Conservation (phyloP, 2,888 invertebrate genomes). For the Metallyticus violacea region DNA sequence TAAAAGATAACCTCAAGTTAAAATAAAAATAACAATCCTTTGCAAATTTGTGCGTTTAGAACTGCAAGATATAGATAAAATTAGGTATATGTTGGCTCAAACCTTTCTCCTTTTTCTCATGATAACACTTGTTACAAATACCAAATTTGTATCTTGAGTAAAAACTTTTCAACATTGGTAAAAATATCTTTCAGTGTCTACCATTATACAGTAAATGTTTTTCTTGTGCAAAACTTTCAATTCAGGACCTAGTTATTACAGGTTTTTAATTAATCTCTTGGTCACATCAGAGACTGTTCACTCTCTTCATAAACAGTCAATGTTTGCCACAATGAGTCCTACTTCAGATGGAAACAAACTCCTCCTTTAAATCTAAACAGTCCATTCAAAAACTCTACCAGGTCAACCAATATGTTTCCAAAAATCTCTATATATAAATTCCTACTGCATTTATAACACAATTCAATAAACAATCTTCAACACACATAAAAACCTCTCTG, state of each 20-base stretch:
- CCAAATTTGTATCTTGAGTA: conserved; percentile 1
- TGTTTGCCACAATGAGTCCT: neutral
- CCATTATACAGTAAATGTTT: neutral
- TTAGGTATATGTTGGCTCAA: neutral
- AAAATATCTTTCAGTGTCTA: conserved; percentile 7
- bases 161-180: conserved; percentile 9
- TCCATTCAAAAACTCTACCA: neutral
- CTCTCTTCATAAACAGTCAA: neutral
- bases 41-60: neutral
- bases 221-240: neutral
- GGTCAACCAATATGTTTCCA: neutral
- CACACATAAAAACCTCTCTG: neutral
- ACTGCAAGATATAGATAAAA: neutral
- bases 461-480: conserved; percentile 2
- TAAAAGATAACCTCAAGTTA: neutral
- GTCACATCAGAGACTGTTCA: neutral
- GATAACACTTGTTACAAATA: neutral
- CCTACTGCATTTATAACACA: neutral
- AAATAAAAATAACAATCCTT: neutral
- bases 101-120: neutral
- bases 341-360: neutral
- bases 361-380: neutral
- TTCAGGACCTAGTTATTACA: too few relatives aligned
- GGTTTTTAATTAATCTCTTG: neutral
- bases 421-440: neutral